Conservation (phyloP, 2,113 vertebrate genomes). For the Hemiprocne comata region DNA sequence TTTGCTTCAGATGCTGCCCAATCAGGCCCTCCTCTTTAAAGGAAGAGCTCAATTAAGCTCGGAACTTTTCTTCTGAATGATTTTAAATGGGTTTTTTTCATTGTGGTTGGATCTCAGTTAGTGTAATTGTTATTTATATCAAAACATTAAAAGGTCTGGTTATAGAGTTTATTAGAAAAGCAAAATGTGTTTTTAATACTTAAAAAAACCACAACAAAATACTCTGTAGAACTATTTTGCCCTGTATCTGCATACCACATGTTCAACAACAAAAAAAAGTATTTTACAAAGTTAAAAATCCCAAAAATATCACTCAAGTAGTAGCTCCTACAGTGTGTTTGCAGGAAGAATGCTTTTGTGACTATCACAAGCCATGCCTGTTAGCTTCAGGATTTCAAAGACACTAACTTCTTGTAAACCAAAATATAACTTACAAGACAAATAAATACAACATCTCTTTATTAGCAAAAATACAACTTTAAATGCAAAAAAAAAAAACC, state of each 20-base stretch:
- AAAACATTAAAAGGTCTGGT: constrained; percentile 53
- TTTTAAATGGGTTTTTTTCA: background rate
- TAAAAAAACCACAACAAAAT: constrained; percentile 63
- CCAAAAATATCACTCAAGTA: background rate
- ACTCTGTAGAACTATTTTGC: constrained; percentile 6
- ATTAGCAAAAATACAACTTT: background rate
- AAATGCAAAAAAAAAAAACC: background rate
- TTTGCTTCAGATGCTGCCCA: background rate
- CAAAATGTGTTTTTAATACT: constrained; percentile 62
- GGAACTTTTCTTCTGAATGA: constrained; percentile 25
- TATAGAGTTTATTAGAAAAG: constrained; percentile 57
- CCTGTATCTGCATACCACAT: constrained; percentile 59
- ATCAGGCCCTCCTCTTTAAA: background rate
- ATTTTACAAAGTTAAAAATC: constrained; percentile 51
- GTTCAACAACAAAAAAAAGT: constrained; percentile 18
- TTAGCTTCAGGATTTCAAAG: background rate
- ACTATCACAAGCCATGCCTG: accelerated
- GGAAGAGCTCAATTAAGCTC: constrained; percentile 16
- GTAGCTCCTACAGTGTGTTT: constrained; percentile 22
- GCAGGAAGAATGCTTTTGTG: background rate
- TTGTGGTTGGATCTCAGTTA: constrained; percentile 47
- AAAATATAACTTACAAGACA: background rate
- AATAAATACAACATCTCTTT: background rate
- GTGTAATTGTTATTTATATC: constrained; percentile 48
- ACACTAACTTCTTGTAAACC: background rate